phyloP scores from a whole-genome alignment of 1,140 invertebrate species.

The Macrocentrus cingulum region DNA sequence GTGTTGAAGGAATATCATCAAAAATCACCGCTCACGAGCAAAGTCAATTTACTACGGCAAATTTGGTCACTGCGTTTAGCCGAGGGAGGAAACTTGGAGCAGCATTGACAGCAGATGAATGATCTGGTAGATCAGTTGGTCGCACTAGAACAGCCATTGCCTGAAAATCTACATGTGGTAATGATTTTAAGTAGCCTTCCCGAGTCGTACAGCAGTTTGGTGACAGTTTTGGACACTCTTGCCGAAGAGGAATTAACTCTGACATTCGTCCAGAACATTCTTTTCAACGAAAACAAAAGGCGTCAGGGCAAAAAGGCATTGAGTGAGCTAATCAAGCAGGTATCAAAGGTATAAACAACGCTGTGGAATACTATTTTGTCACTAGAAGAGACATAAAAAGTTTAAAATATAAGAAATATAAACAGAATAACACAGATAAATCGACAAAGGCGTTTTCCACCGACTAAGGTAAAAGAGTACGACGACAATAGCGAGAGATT shows the following conservation, averaged over 20 bases:
- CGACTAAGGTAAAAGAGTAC: background rate
- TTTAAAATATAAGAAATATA: background rate
- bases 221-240: conserved; percentile 27
- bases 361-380: conserved; percentile 8
- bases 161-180: conserved; percentile 19
- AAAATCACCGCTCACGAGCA: conserved; percentile 24
- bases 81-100: conserved; percentile 23
- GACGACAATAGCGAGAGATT: too few species aligned
- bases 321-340: background rate
- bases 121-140: conserved; percentile 21
- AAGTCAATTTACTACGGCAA: conserved; percentile 23
- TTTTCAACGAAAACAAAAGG: conserved; percentile 10
- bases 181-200: conserved; percentile 29
- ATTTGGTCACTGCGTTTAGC: conserved; percentile 22
- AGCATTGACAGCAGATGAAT: background rate
- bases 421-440: background rate
- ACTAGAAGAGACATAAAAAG: background rate
- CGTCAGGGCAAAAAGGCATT: background rate
- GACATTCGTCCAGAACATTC: conserved; percentile 14
- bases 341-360: conserved; percentile 3
- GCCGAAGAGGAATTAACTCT: conserved; percentile 19
- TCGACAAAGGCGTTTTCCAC: background rate
- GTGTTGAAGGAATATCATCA: conserved; percentile 23
- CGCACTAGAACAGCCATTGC: conserved; percentile 17
- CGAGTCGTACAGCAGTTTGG: conserved; percentile 23